Evolutionary conservation across 1,140 invertebrate species (phyloP), one percentile per base, ranked within the genome.

Genomic region (Gyrodactylus bullatarudis): DNA sequence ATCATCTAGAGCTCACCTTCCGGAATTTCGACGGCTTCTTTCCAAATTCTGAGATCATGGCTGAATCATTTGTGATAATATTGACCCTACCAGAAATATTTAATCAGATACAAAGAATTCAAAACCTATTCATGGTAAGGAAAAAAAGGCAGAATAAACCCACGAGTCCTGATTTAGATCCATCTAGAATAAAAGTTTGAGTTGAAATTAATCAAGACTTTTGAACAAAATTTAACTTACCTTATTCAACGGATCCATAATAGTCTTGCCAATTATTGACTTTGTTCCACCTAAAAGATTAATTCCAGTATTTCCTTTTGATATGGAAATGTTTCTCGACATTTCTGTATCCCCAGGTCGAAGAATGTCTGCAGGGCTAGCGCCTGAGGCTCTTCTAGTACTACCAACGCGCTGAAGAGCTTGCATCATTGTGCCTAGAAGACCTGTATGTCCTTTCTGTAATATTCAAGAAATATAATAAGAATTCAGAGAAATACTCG

Each of bases 331-430:
- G n/a, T n/a, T n/a, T n/a, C 34, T 54, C 8, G 34, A 54, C n/a
- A 54, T 54, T 54, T 54, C 8, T 8, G n/a, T n/a, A 54, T 54
- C 8, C n/a, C 34, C 34, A 16, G 34, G 8, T 16, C n/a, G n/a
- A n/a, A 54, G n/a, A n/a, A 8, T 16, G 8, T 54, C 34, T 54
- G 8, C 34, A 54, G 8, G 8, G 34, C 8, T n/a, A 20, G 70
- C 23, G 24, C 24, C 24, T 71, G 70, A 25, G 70, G 22, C 26
- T 24, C 70, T 2, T 25, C 70, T 71, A 8, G 70, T 26, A 24
- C 70, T 71, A 20, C 70, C 70, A 26, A 71, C 70, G 21, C 70
- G 20, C 24, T 71, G 70, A 71, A 71, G 70, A 24, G 24, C 70
- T 20, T 71, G 21, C 70, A 71, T 71, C 70, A 71, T 71, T 2